phyloP scores from a whole-genome alignment of 2,888 invertebrate species.

The Drosophila acutilabella region DNA sequence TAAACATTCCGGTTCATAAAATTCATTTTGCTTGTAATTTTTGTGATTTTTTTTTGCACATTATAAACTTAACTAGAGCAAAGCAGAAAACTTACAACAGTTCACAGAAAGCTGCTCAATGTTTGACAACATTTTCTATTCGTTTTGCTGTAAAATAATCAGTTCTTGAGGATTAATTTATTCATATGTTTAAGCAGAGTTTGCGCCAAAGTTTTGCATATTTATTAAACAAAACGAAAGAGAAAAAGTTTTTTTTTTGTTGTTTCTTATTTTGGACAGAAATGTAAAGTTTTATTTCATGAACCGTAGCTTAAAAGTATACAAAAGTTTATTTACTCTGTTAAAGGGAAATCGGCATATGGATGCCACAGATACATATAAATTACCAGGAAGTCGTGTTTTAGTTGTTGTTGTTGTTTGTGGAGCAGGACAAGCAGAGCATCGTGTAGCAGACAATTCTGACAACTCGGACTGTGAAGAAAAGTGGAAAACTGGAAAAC shows the following conservation, averaged over 20 bases:
- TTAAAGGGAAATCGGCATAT: conserved; percentile 45
- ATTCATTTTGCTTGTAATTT: too few species aligned
- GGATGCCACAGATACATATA: conserved; percentile 5
- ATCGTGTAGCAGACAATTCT: conserved; percentile 40
- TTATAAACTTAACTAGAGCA: too few species aligned
- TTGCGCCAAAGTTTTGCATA: conserved; percentile 24
- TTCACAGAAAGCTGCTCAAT: neutral
- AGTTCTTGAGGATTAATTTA: conserved; percentile 2
- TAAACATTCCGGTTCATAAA: too few species aligned
- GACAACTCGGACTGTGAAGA: conserved; percentile 27
- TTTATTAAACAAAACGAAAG: conserved; percentile 18
- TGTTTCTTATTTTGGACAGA: conserved; percentile 22
- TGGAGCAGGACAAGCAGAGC: conserved; percentile 15
- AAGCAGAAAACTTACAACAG: neutral
- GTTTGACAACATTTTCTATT: conserved; percentile 2
- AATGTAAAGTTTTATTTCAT: conserved; percentile 39
- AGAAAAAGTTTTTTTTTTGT: conserved; percentile 28
- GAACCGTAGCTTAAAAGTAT: conserved; percentile 50
- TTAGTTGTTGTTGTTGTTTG: conserved; percentile 11
- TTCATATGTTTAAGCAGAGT: conserved; percentile 18
- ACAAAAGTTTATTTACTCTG: conserved; percentile 31
- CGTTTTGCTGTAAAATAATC: conserved; percentile 3
- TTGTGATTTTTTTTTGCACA: too few species aligned
- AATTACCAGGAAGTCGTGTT: conserved; percentile 6
- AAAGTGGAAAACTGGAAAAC: conserved; percentile 37